Evolutionary conservation across 2,888 invertebrate genomes (phyloP), one percentile per base, ranked within the genome.

Genomic region (Dione juno): DNA sequence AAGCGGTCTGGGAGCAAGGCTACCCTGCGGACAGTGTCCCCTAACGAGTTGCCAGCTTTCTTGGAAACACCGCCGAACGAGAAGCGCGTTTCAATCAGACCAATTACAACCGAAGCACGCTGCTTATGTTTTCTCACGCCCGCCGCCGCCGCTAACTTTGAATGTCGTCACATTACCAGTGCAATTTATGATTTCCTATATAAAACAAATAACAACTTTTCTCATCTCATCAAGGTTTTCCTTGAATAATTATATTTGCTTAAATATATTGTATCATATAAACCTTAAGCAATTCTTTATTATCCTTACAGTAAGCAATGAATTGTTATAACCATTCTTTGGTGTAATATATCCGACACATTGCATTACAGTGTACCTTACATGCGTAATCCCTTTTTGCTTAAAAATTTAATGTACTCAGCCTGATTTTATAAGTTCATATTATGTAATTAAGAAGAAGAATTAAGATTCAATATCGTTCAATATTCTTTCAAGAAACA

Each of bases 21-120:
- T 80, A 78, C 80, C 78, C 83, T 79, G 81, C 80, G 86, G 84
- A 81, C 87, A 87, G 81, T 87, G 89, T 88, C 87, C 87, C 85
- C 85, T 88, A 88, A 89, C 88, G 84, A 90, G 88, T 83, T 84
- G 84, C 78, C 84, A 77, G 79, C 78, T 81, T 91, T 90, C 92
- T 90, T 82, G 88, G 91, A 91, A 90, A 81, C 79, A 76, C 79
- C 80, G 81, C 80, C 84, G 83, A 86, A 84, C 87, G 85, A 85
- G 84, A 80, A 83, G 84, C 88, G 89, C 90, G 88, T 89, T 91
- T 90, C 91, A 92, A 93, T 92, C 90, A 90, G 86, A 84, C 92
- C 92, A 91, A 92, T 92, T 92, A 92, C 89, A 87, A 88, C 71
- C 83, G 81, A 82, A 84, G 82, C 87, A 82, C 79, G 76, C 86